Base-by-base conservation (phyloP, 2,113 vertebrate species). In the Caretta caretta region DNA sequence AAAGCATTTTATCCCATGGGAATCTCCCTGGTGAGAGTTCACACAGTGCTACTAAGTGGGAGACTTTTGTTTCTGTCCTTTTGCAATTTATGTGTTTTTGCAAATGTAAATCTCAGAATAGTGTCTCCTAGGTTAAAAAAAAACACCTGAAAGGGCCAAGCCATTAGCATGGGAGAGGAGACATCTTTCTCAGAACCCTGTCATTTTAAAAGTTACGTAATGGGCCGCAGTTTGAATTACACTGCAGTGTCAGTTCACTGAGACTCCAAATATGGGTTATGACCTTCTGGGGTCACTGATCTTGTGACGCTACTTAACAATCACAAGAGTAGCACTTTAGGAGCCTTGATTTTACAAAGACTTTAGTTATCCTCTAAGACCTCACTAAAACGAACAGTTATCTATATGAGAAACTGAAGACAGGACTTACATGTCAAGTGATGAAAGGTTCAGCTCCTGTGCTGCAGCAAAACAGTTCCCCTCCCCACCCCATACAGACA, bases 51-150 rank as follows among this genome's bases (percentile, higher is more conserved):
- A 59, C 29, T 91, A 65, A 38, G 80, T 31, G 46, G 24, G 9
- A 46, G 81, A 84, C 65, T 75, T 2, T 94, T 93, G 78, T 87
- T 94, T 93, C 42, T 90, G 5, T 38, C 9, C 29, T 90, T 75
- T 83, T 48, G 54, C 62, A 86, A 51, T 31, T 83, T 0, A 6
- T 76, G 50, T 13, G 75, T 94, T 38, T 91, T 91, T 86, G 95
- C 75, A 95, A 87, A 91, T 87, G 69, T 11, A 84, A 87, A 65
- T 89, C 69, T 92, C 86, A 88, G 90, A 94, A 93, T 75, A 84
- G 65, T 25, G 75, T 10, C 17, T 79, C 57, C 90, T 89, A 48
- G 75, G 83, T 46, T 91, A 62, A 31, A 79, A 75, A 94, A 42
- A 49, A 49, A 7, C 7, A 35, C 75, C 51, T 69, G 3, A 16